Percentiles rank a stretch among this genome's conserved stretches.
Conservation (phyloP, 2,888 invertebrate species). For the Lathronympha strigana region DNA sequence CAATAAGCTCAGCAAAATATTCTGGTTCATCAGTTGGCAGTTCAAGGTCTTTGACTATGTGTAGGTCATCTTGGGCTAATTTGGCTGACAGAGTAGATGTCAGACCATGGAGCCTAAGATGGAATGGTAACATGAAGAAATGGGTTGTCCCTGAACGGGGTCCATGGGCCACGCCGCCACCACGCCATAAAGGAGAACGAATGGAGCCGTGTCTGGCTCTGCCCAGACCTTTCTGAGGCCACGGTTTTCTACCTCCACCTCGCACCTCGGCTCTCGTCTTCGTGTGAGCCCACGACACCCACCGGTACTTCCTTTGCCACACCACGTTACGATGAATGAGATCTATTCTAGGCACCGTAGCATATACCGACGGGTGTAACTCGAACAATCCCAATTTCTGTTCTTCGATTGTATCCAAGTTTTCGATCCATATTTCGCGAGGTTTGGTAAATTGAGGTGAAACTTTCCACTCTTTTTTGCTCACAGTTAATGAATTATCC, state of each 20-base stretch:
- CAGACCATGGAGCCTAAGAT: constrained; percentile 90
- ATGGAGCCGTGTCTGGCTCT: constrained; percentile 96
- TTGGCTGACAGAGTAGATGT: constrained; percentile 94
- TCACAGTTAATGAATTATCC: constrained; percentile 56
- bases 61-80: constrained; percentile 97
- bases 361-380: constrained; percentile 95
- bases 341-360: constrained; percentile 92
- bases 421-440: constrained; percentile 94
- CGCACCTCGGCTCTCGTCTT: constrained; percentile 93
- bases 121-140: constrained; percentile 97
- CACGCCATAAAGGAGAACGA: constrained; percentile 93
- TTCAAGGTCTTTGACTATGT: constrained; percentile 93
- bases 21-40: constrained; percentile 92
- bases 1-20: constrained; percentile 91
- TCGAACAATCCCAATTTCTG: constrained; percentile 93
- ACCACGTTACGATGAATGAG: constrained; percentile 92
- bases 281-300: constrained; percentile 91
- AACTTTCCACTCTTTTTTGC: constrained; percentile 76
- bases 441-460: constrained; percentile 84
- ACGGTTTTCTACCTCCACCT: constrained; percentile 97
- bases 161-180: constrained; percentile 94
- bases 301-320: constrained; percentile 94
- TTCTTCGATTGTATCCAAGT: constrained; percentile 89
- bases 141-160: constrained; percentile 95
- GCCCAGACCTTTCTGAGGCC: constrained; percentile 98